Evolutionary conservation across 2,888 invertebrate species (phyloP).

Genomic region (Phlogophora meticulosa): DNA sequence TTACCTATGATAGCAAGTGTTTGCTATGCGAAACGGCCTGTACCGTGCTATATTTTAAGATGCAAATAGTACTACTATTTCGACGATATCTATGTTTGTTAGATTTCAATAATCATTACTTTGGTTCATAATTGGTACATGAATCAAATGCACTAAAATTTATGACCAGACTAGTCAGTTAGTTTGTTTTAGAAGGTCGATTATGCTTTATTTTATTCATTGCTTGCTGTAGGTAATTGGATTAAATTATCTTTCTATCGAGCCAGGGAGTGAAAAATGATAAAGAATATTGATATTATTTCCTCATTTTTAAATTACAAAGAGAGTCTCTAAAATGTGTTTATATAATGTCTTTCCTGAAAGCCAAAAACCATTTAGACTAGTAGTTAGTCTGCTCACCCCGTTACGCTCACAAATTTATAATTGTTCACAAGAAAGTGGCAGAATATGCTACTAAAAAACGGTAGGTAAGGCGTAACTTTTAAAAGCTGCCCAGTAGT

Average conservation of each 20-base stretch:
- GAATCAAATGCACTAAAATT: conserved; percentile 30
- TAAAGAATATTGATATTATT: no score
- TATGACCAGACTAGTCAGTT: conserved; percentile 17
- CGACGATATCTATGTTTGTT: conserved; percentile 18
- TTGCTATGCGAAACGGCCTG: conserved; percentile 41
- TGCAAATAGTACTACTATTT: conserved; percentile 50
- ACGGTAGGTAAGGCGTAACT: conserved; percentile 14
- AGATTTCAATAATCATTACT: conserved; percentile 50
- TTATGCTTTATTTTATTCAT: neutral
- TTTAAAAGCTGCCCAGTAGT: conserved; percentile 1
- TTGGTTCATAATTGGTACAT: conserved; percentile 45
- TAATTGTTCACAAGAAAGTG: conserved; percentile 23
- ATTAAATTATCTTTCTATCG: neutral
- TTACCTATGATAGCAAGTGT: conserved; percentile 35
- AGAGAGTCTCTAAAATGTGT: neutral
- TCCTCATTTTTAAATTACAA: neutral
- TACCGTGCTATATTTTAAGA: conserved; percentile 47
- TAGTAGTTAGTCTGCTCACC: neutral
- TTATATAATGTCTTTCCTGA: neutral
- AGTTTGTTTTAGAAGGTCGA: conserved; percentile 18
- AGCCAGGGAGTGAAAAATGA: neutral
- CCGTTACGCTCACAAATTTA: conserved; percentile 19
- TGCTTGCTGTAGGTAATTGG: neutral
- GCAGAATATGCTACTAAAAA: conserved; percentile 1
- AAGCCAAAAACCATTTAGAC: neutral